Evolutionary conservation across 2,113 vertebrate genomes (phyloP).

Genomic region (Xyliphius kryptos): DNA sequence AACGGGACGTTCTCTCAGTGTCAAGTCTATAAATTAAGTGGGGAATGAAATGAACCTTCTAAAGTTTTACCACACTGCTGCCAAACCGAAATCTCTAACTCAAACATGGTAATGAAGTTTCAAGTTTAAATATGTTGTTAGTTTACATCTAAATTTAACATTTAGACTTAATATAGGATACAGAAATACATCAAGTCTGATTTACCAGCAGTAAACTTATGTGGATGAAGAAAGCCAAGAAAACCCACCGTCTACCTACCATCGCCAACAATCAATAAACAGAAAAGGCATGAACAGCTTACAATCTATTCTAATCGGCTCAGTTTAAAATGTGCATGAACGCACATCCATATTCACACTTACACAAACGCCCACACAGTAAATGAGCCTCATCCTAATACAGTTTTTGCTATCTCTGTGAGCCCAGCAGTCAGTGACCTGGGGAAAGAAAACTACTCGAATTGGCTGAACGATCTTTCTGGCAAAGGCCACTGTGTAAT

Average conservation of each 20-base stretch:
- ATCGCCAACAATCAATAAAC: no score
- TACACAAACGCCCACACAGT: conserved; percentile 5
- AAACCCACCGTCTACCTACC: no score
- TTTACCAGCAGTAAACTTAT: no score
- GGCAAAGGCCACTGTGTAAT: conserved; percentile 31
- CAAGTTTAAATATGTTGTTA: no score
- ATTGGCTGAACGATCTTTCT: conserved; percentile 36
- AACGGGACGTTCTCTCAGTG: not conserved
- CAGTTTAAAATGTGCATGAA: not conserved
- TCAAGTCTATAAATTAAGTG: not conserved
- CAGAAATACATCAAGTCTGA: no score
- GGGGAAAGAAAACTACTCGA: conserved; percentile 15
- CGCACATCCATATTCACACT: not conserved
- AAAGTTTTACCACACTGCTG: not conserved
- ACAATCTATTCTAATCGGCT: not conserved
- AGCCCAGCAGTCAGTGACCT: conserved; percentile 2
- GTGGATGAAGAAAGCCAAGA: no score
- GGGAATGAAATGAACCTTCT: not conserved
- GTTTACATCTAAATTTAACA: no score
- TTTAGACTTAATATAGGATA: no score
- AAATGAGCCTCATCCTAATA: conserved; percentile 13
- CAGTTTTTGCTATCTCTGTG: conserved; percentile 14
- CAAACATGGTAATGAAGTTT: no score
- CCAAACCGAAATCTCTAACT: no score
- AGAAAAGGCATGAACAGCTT: not conserved